These are phyloP conservation scores for Drosophila trapezifrons DNA, from an alignment of 1,140 invertebrate genomes.

Conservation along the genomic window DNA sequence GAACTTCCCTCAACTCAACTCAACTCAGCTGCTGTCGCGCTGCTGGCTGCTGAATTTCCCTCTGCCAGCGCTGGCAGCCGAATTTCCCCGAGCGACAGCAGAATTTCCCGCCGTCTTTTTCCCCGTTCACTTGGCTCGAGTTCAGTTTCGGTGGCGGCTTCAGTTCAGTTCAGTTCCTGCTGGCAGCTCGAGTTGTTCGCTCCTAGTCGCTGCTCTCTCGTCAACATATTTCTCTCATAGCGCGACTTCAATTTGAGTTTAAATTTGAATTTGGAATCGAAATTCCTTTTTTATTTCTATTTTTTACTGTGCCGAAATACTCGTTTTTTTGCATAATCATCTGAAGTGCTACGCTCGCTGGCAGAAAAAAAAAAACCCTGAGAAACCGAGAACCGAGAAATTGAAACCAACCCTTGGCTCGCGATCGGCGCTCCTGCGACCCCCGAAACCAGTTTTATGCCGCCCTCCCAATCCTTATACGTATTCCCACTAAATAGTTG, in stretches of 20 bases:
- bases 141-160: constrained; percentile 37
- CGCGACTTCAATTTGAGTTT: not conserved
- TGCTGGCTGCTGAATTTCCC: constrained; percentile 26
- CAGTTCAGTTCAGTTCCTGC: constrained; percentile 27
- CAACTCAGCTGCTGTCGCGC: not conserved
- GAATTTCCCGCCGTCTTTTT: constrained; percentile 33
- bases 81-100: constrained; percentile 20
- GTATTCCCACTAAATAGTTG: constrained; percentile 8
- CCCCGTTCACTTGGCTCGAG: constrained; percentile 11
- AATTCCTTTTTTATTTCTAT: not conserved
- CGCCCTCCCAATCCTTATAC: not conserved
- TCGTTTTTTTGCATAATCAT: not conserved
- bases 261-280: not conserved
- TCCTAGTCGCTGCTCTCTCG: constrained; percentile 4
- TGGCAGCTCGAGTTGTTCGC: constrained; percentile 38
- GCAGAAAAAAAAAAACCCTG: not conserved
- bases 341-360: not conserved
- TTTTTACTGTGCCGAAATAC: constrained; percentile 10
- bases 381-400: constrained; percentile 1
- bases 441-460: constrained; percentile 27
- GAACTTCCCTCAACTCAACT: constrained; percentile 33
- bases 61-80: constrained; percentile 25
- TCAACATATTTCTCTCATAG: too few relatives aligned
- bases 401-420: constrained; percentile 26
- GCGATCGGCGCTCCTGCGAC: constrained; percentile 18